Evolutionary conservation across 2,888 invertebrate genomes (phyloP), one percentile per base, ranked within the genome.

Genomic region (Crossocerus cetratus): DNA sequence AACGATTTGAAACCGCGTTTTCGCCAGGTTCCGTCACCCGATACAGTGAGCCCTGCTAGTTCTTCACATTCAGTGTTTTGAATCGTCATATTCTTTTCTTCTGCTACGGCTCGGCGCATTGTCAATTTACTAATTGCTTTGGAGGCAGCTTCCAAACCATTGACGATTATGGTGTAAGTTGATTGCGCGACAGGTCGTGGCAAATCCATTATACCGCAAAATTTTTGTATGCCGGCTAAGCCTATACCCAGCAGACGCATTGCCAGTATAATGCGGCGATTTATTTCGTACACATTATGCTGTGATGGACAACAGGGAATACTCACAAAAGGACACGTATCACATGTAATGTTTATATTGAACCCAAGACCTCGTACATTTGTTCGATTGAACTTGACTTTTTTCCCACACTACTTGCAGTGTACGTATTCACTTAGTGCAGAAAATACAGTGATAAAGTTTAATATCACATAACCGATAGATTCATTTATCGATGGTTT

Each of bases 391-490:
- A 45, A 45, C n/a, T 45, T 45, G 13, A 45, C 45, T 45, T 45
- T 13, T n/a, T 13, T n/a, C n/a, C n/a, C 14, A n/a, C 45, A 45
- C n/a, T 13, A 2, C n/a, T 45, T 45, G 45, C 45, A 45, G 2
- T n/a, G 14, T 13, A 45, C 45, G n/a, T n/a, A 13, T 13, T 45
- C n/a, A n/a, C 14, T n/a, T 3, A 45, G 13, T n/a, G 45, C 45
- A 13, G 45, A 45, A n/a, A 45, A 45, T 11, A 45, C n/a, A 61
- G 45, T 57, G 70, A 45, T 63, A 67, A 57, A 16, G 22, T 62
- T 45, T 11, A 58, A 18, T 23, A 20, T 60, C 44, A 13, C 11
- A 59, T 32, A 22, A 63, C 67, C 18, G n/a, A 45, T 23, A 23
- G 23, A 23, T 23, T 23, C 23, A 23, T 23, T 2, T 23, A 23